phyloP scores from a whole-genome alignment of 35 echinoderm and acorn worm species.

The Lytechinus pictus region DNA sequence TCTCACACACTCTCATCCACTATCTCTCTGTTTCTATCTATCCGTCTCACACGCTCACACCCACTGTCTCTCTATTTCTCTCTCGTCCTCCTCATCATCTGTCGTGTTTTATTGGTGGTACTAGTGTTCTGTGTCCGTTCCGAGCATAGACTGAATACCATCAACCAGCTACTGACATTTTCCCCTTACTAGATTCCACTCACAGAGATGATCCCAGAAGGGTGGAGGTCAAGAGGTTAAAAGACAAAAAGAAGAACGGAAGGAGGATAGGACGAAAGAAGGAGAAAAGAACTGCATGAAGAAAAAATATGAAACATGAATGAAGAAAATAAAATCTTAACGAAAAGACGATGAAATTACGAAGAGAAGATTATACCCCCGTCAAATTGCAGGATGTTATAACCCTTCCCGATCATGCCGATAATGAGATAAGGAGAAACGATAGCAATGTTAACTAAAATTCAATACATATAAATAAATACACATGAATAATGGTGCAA shows the following conservation, averaged over 20 bases:
- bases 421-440: not conserved
- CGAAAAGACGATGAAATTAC: not conserved
- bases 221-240: not conserved
- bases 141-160: constrained; percentile 29
- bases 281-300: not conserved
- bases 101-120: constrained; percentile 8
- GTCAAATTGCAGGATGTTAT: too few relatives aligned
- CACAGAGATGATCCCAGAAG: not conserved
- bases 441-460: too few relatives aligned
- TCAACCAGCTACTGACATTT: constrained; percentile 25
- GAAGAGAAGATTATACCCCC: too few relatives aligned
- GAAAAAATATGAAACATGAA: not conserved
- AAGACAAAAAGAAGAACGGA: not conserved
- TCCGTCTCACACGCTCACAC: not conserved
- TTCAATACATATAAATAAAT: too few relatives aligned
- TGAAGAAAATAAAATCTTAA: not conserved
- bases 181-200: constrained; percentile 5
- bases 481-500: too few relatives aligned
- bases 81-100: constrained; percentile 16
- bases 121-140: constrained; percentile 2
- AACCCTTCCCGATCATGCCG: not conserved
- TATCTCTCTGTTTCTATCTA: too few relatives aligned
- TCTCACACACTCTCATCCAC: too few relatives aligned
- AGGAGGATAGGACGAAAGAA: not conserved
- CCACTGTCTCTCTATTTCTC: not conserved